Conservation (phyloP, 2,888 invertebrate species). For the Pteria penguin region DNA sequence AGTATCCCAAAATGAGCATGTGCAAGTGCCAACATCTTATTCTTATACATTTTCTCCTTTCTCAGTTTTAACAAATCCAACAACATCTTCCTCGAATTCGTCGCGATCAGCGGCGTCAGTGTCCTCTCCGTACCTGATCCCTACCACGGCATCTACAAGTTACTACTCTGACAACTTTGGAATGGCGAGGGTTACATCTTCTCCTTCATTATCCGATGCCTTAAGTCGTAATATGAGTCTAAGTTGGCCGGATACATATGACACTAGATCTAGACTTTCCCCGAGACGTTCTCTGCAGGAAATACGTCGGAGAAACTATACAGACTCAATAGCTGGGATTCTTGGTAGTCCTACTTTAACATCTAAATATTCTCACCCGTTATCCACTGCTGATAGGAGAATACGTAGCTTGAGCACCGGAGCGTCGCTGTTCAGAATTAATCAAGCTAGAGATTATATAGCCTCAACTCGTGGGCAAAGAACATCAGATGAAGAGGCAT, state of each 20-base stretch:
- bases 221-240: background rate
- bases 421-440: conserved; percentile 22
- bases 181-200: background rate
- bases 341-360: conserved; percentile 9
- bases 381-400: conserved; percentile 27
- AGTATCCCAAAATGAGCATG: too few relatives aligned
- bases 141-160: background rate
- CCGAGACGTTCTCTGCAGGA: conserved; percentile 54
- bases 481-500: conserved; percentile 18
- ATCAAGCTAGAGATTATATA: conserved; percentile 16
- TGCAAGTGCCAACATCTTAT: too few relatives aligned
- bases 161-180: too few relatives aligned
- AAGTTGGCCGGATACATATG: background rate
- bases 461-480: conserved; percentile 15
- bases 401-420: conserved; percentile 43
- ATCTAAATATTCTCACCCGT: background rate
- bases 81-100: background rate
- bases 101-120: conserved; percentile 2
- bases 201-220: background rate
- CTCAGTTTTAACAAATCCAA: too few relatives aligned
- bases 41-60: too few relatives aligned
- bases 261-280: background rate
- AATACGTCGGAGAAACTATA: conserved; percentile 60
- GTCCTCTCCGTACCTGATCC: background rate
- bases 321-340: conserved; percentile 60